These are phyloP conservation scores for Artibeus jamaicensis DNA, from an alignment of 2,797 vertebrate genomes.

Conservation along the genomic window DNA sequence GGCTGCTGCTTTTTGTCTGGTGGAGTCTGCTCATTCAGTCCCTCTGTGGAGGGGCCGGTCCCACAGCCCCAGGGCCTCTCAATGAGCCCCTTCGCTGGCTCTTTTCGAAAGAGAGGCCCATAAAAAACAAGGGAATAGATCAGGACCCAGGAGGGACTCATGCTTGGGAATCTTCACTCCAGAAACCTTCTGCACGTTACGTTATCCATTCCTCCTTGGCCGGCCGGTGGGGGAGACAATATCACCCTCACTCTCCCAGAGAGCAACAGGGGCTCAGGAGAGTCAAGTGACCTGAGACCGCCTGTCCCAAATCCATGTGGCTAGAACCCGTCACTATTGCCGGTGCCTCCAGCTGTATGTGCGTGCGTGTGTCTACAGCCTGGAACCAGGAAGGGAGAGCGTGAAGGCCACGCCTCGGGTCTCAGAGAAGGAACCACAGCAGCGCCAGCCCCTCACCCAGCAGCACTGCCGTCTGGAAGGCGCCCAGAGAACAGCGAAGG, in stretches of 20 bases:
- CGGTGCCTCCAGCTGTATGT: neutral
- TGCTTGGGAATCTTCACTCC: neutral
- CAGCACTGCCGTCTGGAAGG: neutral
- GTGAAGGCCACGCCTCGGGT: neutral
- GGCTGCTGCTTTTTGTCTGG: neutral
- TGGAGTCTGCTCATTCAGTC: neutral
- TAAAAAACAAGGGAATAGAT: neutral
- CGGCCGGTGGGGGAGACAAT: neutral
- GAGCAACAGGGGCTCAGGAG: neutral
- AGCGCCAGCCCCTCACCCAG: neutral
- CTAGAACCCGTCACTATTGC: neutral
- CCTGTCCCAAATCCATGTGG: neutral
- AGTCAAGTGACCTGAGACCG: neutral
- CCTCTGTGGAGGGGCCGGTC: neutral
- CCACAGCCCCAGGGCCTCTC: neutral
- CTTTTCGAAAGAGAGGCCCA: neutral
- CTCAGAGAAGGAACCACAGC: neutral
- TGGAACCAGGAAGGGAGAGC: neutral
- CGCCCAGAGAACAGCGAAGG: neutral
- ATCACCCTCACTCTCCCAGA: neutral
- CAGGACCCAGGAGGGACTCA: neutral
- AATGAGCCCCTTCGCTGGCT: no score
- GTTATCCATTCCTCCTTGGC: neutral
- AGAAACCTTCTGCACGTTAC: neutral
- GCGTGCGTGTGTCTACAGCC: neutral